Conservation (phyloP, 30 jellyfish, hydroid and myxozoan species). For the Aurelia sp. region DNA sequence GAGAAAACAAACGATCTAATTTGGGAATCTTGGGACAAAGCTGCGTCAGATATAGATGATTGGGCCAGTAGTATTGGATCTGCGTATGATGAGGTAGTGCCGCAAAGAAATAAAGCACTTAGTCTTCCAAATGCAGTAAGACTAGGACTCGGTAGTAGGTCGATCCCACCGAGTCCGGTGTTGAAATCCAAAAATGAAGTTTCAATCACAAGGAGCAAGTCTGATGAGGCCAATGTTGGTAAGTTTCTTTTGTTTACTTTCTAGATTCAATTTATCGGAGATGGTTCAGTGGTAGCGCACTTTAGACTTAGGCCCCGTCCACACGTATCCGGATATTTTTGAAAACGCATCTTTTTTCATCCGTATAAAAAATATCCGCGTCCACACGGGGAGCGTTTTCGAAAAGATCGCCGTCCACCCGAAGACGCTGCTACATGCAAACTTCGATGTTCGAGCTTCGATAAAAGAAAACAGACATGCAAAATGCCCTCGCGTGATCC, state of each 20-base stretch:
- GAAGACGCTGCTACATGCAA: too few relatives aligned
- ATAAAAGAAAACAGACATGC: too few relatives aligned
- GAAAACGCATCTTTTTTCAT: too few relatives aligned
- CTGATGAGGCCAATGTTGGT: slow-evolving; percentile 97
- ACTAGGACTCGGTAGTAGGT: slow-evolving; percentile 30
- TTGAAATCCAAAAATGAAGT: slow-evolving; percentile 38
- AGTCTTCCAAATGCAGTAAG: slow-evolving; percentile 54
- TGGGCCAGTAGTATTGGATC: slow-evolving; percentile 38
- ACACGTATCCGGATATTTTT: too few relatives aligned
- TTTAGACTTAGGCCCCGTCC: too few relatives aligned
- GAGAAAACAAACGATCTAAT: slow-evolving; percentile 80
- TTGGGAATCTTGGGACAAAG: slow-evolving; percentile 85
- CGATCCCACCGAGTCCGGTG: slow-evolving; percentile 93
- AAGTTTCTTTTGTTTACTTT: slow-evolving; percentile 9
- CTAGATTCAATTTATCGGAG: neutral
- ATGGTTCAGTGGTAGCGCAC: neutral
- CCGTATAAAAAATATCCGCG: too few relatives aligned
- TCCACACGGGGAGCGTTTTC: too few relatives aligned
- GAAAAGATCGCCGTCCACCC: too few relatives aligned
- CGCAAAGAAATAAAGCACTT: slow-evolving; percentile 27
- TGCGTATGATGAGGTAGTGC: slow-evolving; percentile 34
- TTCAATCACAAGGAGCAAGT: slow-evolving; percentile 79
- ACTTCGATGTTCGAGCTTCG: too few relatives aligned
- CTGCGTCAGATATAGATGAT: slow-evolving; percentile 62
- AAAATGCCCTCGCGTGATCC: too few relatives aligned